Evolutionary conservation across 2,797 vertebrate species (phyloP).

Genomic region (Danio aesculapii): DNA sequence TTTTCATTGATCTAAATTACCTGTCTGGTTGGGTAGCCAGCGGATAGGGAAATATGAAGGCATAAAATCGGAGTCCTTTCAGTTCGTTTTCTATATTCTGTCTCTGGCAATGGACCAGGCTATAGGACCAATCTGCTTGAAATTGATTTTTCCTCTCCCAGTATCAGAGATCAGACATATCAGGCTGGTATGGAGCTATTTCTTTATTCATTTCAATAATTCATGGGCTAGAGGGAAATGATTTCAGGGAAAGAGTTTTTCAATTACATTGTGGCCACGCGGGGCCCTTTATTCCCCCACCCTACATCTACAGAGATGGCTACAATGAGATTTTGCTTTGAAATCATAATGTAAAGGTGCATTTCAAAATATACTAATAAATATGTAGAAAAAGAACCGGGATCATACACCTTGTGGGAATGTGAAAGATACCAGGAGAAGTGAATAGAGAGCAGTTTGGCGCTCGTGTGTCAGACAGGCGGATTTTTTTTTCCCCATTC

Average conservation of each 20-base stretch:
- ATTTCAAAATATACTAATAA: slow-evolving; percentile 41
- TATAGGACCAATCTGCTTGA: slow-evolving; percentile 43
- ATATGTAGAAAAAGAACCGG: slow-evolving; percentile 34
- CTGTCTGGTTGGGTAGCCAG: slow-evolving; percentile 35
- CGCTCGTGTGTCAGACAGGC: slow-evolving; percentile 1
- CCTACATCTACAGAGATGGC: slow-evolving; percentile 17
- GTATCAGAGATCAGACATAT: slow-evolving; percentile 66
- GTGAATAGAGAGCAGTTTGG: not conserved
- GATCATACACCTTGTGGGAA: slow-evolving; percentile 7
- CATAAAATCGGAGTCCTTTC: slow-evolving; percentile 45
- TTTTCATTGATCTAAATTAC: slow-evolving; percentile 52
- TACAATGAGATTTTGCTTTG: slow-evolving; percentile 23
- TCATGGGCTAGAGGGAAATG: slow-evolving; percentile 69
- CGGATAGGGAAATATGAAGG: slow-evolving; percentile 32
- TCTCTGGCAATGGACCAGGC: slow-evolving; percentile 25
- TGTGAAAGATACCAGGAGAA: not conserved
- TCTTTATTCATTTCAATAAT: slow-evolving; percentile 75
- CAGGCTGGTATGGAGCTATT: slow-evolving; percentile 63
- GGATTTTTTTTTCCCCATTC: not conserved
- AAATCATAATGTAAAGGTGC: slow-evolving; percentile 21
- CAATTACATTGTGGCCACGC: slow-evolving; percentile 64
- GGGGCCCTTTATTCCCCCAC: not conserved
- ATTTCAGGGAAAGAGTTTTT: slow-evolving; percentile 73
- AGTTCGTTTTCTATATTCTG: slow-evolving; percentile 43
- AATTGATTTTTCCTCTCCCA: slow-evolving; percentile 52